Evolutionary conservation across 1,140 invertebrate genomes (phyloP), one percentile per base, ranked within the genome.

Genomic region (Batillaria attramentaria): DNA sequence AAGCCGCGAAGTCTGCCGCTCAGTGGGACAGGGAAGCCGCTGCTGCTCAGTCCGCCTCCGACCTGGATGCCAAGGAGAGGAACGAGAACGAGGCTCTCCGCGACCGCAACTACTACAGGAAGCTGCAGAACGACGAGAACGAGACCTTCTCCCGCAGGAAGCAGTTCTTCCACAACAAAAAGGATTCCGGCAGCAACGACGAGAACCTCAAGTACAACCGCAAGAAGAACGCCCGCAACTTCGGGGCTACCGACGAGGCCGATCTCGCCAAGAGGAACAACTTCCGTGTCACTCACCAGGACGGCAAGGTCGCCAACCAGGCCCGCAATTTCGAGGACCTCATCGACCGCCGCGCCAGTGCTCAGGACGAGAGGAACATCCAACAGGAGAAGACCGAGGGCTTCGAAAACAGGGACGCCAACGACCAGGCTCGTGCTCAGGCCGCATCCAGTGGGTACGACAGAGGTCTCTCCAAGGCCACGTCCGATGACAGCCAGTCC

Each of bases 161-260:
- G 35, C 46, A 70, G 39, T 80, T 80, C 74, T 80, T 70, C 68
- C 73, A 80, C 68, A 72, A 77, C 73, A 80, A 80, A 35, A 50
- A 60, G 5, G 79, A 80, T 31, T 65, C 35, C n/a, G 79, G 79
- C 4, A 72, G 57, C 68, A 80, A 76, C 39, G 73, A 76, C 68
- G 79, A 80, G 39, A 28, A 70, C 28, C 66, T 77, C 50, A 77
- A 77, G 28, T 77, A 57, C 50, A 33, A 62, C 66, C 43, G 50
- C 46, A 72, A 72, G 31, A 77, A 80, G 50, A 80, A 77, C n/a
- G 73, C 43, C 6, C 28, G 66, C 20, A 42, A 77, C n/a, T 79
- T 79, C 57, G 78, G 78, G 31, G 74, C 65, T 24, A 74, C 79
- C 39, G 46, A 80, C 33, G 50, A 76, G n/a, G 79, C 74, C n/a